Evolutionary conservation across 2,888 invertebrate genomes (phyloP).

Genomic region (Tiphia femorata): DNA sequence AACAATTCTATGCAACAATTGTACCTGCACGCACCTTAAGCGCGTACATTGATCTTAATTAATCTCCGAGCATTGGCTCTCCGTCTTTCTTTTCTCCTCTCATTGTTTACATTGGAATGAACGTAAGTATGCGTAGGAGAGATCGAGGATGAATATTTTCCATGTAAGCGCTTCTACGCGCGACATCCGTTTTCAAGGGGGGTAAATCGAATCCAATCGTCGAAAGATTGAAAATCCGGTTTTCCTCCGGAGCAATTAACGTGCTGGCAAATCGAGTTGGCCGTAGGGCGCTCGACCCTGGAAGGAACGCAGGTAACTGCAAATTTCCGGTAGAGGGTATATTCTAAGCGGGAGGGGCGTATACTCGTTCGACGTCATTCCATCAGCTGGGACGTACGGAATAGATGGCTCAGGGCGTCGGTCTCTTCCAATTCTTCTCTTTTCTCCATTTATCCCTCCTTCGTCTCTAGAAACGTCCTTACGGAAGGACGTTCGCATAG

Average conservation of each 20-base stretch:
- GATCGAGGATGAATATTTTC: too few species aligned
- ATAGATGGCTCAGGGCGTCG: constrained; percentile 13
- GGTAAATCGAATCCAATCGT: constrained; percentile 26
- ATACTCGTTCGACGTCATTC: constrained; percentile 26
- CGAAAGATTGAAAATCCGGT: constrained; percentile 35
- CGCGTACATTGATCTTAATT: too few species aligned
- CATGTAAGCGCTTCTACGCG: too few species aligned
- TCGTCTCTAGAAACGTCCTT: too few species aligned
- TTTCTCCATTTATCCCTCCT: constrained; percentile 25
- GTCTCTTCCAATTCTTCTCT: constrained; percentile 26
- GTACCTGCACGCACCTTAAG: too few species aligned
- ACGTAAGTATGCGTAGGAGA: too few species aligned
- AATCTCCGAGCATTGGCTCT: too few species aligned
- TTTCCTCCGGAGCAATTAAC: constrained; percentile 40
- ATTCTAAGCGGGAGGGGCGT: constrained; percentile 42
- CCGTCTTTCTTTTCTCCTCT: too few species aligned
- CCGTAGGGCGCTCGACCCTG: constrained; percentile 46
- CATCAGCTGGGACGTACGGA: constrained; percentile 5
- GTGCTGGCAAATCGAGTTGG: constrained; percentile 27
- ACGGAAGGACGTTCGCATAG: too few species aligned
- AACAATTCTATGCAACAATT: too few species aligned
- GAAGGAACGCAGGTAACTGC: constrained; percentile 62
- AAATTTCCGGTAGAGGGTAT: constrained; percentile 60
- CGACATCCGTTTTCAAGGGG: too few species aligned
- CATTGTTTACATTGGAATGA: too few species aligned